These are phyloP conservation scores for Leistus spinibarbis DNA, from an alignment of 2,888 invertebrate species.

Conservation along the genomic window DNA sequence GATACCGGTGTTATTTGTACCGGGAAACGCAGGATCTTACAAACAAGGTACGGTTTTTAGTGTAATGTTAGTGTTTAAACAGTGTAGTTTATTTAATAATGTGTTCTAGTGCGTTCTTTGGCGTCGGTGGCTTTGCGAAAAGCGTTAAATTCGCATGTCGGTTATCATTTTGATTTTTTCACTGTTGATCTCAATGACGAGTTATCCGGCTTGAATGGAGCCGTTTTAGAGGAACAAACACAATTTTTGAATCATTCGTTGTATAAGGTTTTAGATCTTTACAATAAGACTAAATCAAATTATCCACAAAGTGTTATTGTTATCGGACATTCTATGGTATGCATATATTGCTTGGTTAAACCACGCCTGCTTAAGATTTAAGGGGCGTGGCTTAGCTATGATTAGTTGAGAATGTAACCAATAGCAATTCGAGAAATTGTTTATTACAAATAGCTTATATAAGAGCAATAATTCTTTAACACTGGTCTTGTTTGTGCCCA, in stretches of 20 bases:
- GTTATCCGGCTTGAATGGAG: slow-evolving; percentile 85
- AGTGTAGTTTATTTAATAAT: background rate
- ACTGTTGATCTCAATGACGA: slow-evolving; percentile 91
- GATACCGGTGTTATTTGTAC: slow-evolving; percentile 92
- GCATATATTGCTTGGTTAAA: background rate
- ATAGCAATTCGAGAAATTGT: background rate
- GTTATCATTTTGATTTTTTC: slow-evolving; percentile 90
- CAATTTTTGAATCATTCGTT: slow-evolving; percentile 74
- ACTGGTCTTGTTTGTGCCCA: too few relatives aligned
- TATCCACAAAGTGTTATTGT: slow-evolving; percentile 71
- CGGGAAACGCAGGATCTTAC: slow-evolving; percentile 93
- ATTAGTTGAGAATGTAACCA: too few relatives aligned
- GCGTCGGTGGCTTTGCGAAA: slow-evolving; percentile 91
- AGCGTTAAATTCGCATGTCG: slow-evolving; percentile 69
- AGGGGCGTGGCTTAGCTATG: background rate
- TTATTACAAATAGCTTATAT: slow-evolving; percentile 15
- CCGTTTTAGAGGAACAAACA: slow-evolving; percentile 78
- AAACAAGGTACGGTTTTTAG: slow-evolving; percentile 77
- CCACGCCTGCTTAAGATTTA: background rate
- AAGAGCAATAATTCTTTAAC: background rate
- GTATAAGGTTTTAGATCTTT: slow-evolving; percentile 74
- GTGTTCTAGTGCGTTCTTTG: slow-evolving; percentile 75
- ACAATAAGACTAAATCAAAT: slow-evolving; percentile 54
- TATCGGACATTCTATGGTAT: slow-evolving; percentile 94
- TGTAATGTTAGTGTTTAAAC: background rate